Conservation (phyloP, 2,797 vertebrate species). For the Hoplostethus atlanticus region DNA sequence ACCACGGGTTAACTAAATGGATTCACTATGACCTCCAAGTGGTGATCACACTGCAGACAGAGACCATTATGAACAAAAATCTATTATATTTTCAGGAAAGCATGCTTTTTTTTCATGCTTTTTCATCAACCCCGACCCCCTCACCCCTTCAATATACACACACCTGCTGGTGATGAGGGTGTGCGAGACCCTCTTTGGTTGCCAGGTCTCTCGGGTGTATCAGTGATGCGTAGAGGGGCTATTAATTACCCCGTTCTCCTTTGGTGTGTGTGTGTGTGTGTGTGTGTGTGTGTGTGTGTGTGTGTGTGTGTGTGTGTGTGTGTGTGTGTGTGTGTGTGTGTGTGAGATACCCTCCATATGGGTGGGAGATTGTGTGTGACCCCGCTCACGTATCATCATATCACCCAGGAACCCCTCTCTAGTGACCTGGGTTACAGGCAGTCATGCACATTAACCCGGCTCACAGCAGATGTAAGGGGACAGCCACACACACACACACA, state of each 20-base stretch:
- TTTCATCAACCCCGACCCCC: not conserved
- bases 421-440: conserved; percentile 49
- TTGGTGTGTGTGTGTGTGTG: conserved; percentile 40
- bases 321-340: conserved; percentile 19
- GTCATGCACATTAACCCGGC: conserved; percentile 50
- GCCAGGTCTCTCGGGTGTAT: conserved; percentile 65
- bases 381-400: conserved; percentile 61
- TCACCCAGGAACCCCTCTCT: conserved; percentile 56
- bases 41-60: no score
- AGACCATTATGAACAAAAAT: no score
- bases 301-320: conserved; percentile 26
- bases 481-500: conserved; percentile 2
- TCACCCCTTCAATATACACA: conserved; percentile 14
- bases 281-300: conserved; percentile 12
- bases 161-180: conserved; percentile 56
- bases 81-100: no score
- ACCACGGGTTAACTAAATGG: no score
- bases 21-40: no score
- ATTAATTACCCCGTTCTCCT: conserved; percentile 76
- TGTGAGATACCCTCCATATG: conserved; percentile 57
- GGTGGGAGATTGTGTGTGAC: conserved; percentile 57
- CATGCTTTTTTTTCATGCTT: not conserved
- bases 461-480: conserved; percentile 38
- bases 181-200: conserved; percentile 48
- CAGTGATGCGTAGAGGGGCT: conserved; percentile 63